Evolutionary conservation across 2,113 vertebrate genomes (phyloP).

Genomic region (Ceyx melanurus): DNA sequence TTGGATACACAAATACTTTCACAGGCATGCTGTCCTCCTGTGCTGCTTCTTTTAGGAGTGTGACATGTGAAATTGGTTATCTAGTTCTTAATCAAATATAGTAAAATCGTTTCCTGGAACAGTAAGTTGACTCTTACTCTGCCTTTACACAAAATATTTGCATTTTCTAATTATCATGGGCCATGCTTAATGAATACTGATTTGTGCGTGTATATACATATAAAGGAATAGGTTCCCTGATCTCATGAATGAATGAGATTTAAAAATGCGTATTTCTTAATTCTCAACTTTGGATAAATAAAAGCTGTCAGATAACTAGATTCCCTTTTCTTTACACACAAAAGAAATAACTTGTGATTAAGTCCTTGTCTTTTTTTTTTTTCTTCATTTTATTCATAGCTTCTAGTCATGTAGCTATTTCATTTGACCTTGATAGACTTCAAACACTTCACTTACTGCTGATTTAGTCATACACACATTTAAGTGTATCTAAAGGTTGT

Average conservation of each 20-base stretch:
- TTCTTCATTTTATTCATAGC: not conserved
- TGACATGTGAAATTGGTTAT: not conserved
- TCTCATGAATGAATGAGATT: not conserved
- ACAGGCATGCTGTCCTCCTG: not conserved
- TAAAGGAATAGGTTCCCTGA: not conserved
- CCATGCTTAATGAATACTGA: not conserved
- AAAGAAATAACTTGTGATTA: constrained; percentile 10
- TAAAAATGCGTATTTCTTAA: constrained; percentile 10
- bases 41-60: not conserved
- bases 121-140: constrained; percentile 22
- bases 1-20: not conserved
- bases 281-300: constrained; percentile 27
- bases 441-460: constrained; percentile 40
- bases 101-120: not conserved
- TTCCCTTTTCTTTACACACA: not conserved
- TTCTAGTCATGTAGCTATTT: constrained; percentile 35
- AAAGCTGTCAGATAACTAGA: not conserved
- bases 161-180: constrained; percentile 19
- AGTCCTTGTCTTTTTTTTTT: not conserved
- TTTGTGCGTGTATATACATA: not conserved
- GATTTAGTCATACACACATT: constrained; percentile 33
- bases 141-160: not conserved
- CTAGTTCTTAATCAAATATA: constrained; percentile 6
- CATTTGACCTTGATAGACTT: constrained; percentile 20
- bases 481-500: constrained; percentile 49